Evolutionary conservation across 1,140 invertebrate genomes (phyloP), one percentile per base, ranked within the genome.

Genomic region (Aplysia californica): DNA sequence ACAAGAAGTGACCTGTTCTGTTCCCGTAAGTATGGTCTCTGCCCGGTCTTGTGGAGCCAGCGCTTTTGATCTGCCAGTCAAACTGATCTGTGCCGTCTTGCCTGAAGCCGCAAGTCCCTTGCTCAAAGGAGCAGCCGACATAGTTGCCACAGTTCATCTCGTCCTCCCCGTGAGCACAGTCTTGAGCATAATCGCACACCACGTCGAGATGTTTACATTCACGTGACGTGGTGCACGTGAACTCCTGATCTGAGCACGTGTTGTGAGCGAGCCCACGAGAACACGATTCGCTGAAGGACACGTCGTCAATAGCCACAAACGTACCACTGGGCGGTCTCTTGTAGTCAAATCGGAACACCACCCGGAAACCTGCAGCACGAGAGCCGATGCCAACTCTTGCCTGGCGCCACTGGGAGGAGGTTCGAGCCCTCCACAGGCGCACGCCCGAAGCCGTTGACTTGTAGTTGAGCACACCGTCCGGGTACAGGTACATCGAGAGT

Each of bases 261-360:
- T 55, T 31, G 23, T 79, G 78, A 33, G 73, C 55, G n/a, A 79
- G 78, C 3, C 79, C 61, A 21, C 72, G 81, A 6, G 78, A 5
- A 38, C 72, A 82, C 75, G 84, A 85, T 50, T 83, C 79, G 21
- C 70, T 71, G 78, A 94, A 91, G 20, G 91, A 91, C 0, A 95
- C 91, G 84, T 95, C 94, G 84, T 95, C 94, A 15, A 95, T 91
- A 0, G 94, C 94, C 55, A 94, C 93, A 79, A 95, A 94, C 69
- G 94, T 94, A 1, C 5, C 31, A n/a, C 23, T 1, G 10, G 26
- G 5, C n/a, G 56, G 66, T 20, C 18, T n/a, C n/a, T 0, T 20
- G 31, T 3, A 75, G 3, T 21, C 2, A 38, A 67, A 72, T 31
- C 61, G 20, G 56, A 76, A 76, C 29, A 69, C 39, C n/a, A 76